Conservation (phyloP, 30 jellyfish, hydroid and myxozoan genomes). For the Euphysa ruthae region DNA sequence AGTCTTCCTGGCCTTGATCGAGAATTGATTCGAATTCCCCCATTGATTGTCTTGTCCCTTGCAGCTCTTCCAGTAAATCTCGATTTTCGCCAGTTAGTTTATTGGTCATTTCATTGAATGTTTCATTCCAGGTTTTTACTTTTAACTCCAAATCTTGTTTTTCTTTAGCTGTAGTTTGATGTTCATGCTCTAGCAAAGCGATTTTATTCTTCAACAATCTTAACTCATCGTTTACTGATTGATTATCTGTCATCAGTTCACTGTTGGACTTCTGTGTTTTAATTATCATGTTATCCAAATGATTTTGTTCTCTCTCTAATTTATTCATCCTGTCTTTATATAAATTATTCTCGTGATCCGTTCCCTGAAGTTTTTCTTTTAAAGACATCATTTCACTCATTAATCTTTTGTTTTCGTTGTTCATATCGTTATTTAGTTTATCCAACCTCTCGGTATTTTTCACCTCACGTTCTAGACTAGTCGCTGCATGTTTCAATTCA, state of each 20-base stretch:
- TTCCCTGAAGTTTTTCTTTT: background rate
- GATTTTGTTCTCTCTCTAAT: conserved; percentile 14
- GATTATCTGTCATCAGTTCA: conserved; percentile 9
- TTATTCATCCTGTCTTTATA: background rate
- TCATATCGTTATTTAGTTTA: conserved; percentile 17
- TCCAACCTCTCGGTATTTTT: conserved; percentile 7
- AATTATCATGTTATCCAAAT: conserved; percentile 13
- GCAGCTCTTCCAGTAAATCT: conserved; percentile 2
- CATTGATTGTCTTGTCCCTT: conserved; percentile 7
- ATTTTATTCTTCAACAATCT: background rate
- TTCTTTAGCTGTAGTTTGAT: background rate
- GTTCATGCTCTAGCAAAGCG: conserved; percentile 3
- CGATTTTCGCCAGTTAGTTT: background rate
- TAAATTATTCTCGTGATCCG: conserved; percentile 7
- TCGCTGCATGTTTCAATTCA: conserved; percentile 4
- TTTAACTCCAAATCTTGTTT: background rate
- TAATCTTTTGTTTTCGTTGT: conserved; percentile 24
- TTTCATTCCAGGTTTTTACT: background rate
- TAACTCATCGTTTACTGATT: conserved; percentile 13
- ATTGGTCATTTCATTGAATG: conserved; percentile 3
- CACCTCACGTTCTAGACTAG: background rate
- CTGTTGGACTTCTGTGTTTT: conserved; percentile 34
- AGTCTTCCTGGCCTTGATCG: conserved; percentile 35
- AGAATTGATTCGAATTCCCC: conserved; percentile 24
- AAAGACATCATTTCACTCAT: conserved; percentile 14